Evolutionary conservation across 2,888 invertebrate genomes (phyloP), one percentile per base, ranked within the genome.

Genomic region (Phymatocera aterrima): DNA sequence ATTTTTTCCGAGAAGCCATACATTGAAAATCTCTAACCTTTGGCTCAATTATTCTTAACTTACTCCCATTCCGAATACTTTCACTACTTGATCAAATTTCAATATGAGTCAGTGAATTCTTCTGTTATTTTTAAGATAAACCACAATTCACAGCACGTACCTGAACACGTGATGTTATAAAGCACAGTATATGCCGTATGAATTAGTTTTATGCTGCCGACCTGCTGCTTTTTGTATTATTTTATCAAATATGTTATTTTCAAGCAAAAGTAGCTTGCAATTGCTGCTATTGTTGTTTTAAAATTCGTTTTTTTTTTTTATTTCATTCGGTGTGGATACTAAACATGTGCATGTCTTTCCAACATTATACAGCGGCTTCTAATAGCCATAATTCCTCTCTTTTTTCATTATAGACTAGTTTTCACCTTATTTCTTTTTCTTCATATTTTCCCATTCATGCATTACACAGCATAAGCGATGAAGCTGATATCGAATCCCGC

Each of bases 381-480:
- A 46, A 43, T 43, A 46, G 28, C 46, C 46, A 46, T 1, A 43
- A 72, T 18, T 72, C 48, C 2, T 61, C 3, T 61, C 31, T 72
- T 21, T 31, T 51, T 31, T 15, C 15, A 6, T 51, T 34, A 48
- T 70, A 48, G 48, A 70, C 21, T n/a, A 70, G 40, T 15, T 48
- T 28, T 28, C 24, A 40, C 4, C 8, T 70, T 48, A 31, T n/a
- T 70, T 70, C 15, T 70, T 48, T 28, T 18, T 48, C 34, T 48
- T 34, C 72, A n/a, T 34, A 46, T 28, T 24, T 18, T 18, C 21
- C 18, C 31, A 51, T 72, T 34, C 51, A 18, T 18, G 34, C 3
- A 51, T 72, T 51, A 72, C 72, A 34, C 48, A 51, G 72, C 51
- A 72, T 72, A 51, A 51, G 31, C 51, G 51, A 31, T 34, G 31